Evolutionary conservation across 2,888 invertebrate genomes (phyloP), one percentile per base, ranked within the genome.

Genomic region (Philopedon plagiatum): DNA sequence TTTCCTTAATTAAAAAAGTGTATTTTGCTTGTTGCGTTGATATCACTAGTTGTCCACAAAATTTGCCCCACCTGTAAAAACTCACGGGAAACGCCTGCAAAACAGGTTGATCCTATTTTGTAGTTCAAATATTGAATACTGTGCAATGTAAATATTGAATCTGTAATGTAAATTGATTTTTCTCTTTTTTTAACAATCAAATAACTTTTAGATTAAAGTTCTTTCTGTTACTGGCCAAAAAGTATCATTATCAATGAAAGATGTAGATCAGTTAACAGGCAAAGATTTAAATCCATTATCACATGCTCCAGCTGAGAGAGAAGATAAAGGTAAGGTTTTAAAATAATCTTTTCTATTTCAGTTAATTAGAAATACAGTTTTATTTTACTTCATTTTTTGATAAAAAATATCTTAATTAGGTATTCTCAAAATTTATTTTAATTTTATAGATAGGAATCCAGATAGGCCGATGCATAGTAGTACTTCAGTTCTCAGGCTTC

Each of bases 231-330:
- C 94, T n/a, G 97, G 97, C 0, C 95, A 96, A 82, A 99, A 98
- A 86, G 94, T 96, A 0, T 98, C 98, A 0, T 88, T 99, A 1
- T 96, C 96, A 0, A 97, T 99, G 93, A 98, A 98, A 87, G 98
- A 99, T 86, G 99, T 98, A 0, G 96, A 99, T 83, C 99, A 99
- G 85, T 91, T 92, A 18, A 94, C 93, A 0, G 99, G 99, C 0
- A 93, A 92, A 82, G 99, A 99, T 87, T 87, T 99, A 61, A 98
- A 99, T 86, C 98, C 98, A 0, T 86, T 91, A 0, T 92, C 92
- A 4, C 90, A 93, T 80, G 88, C 90, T 7, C 89, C 91, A 76
- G 83, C 88, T 44, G 90, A 90, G 86, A 89, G 90, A 76, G 93
- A 93, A 80, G 90, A 91, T 74, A 90, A 89, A 77, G 73, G 72